These are phyloP conservation scores for Cataglyphis albicans DNA, from an alignment of 2,888 invertebrate species.

Conservation along the genomic window DNA sequence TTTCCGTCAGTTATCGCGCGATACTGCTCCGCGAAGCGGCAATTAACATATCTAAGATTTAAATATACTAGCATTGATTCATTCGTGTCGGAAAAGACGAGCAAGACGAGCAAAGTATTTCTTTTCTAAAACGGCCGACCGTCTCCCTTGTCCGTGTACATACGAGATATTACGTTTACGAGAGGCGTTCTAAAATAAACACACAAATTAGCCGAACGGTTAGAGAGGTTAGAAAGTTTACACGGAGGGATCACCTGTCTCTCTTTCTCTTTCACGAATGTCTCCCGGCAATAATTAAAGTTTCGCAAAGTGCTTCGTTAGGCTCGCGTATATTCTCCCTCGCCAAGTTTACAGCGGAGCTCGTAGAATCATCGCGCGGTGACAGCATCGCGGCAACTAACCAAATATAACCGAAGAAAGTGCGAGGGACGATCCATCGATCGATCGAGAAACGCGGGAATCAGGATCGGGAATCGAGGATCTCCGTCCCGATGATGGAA, in stretches of 20 bases:
- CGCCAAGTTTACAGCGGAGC: not conserved
- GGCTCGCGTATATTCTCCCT: not conserved
- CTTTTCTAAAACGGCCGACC: not conserved
- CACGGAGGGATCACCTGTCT: not conserved
- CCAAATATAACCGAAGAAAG: slow-evolving; percentile 1
- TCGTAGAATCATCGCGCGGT: not conserved
- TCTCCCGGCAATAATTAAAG: slow-evolving; percentile 8
- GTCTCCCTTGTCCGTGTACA: too few species aligned
- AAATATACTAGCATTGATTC: not conserved
- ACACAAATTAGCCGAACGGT: slow-evolving; percentile 8
- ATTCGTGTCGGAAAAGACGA: not conserved
- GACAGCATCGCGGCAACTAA: not conserved
- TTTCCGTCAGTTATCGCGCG: not conserved
- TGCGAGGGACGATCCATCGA: not conserved
- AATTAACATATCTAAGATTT: not conserved
- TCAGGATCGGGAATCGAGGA: not conserved
- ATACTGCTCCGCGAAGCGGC: not conserved
- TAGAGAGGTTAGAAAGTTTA: not conserved
- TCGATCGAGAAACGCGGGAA: not conserved
- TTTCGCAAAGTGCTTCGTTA: not conserved
- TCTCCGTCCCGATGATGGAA: not conserved
- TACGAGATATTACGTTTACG: not conserved
- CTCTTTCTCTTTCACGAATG: not conserved
- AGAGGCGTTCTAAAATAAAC: not conserved
- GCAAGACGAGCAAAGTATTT: not conserved